These are phyloP conservation scores for Stegana nigrithorax DNA, from an alignment of 2,888 invertebrate species.

Conservation along the genomic window DNA sequence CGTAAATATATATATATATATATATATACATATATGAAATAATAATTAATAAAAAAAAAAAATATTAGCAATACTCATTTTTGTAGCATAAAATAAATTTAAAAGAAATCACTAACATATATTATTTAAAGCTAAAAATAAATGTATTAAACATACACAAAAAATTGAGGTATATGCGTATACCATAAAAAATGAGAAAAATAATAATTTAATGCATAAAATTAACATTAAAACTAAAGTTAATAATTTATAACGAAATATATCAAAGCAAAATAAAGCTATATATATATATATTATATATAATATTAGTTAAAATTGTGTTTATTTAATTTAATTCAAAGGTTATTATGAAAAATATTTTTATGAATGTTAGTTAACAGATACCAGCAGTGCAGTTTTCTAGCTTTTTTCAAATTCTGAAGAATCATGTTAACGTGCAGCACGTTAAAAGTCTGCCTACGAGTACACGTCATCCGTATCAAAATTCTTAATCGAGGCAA, in stretches of 20 bases:
- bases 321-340: too few relatives aligned
- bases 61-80: constrained; percentile 8
- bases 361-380: too few relatives aligned
- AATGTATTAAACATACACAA: background rate
- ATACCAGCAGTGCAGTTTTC: too few relatives aligned
- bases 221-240: background rate
- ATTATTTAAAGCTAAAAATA: background rate
- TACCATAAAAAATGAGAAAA: background rate
- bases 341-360: too few relatives aligned
- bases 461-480: too few relatives aligned
- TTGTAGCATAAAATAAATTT: background rate
- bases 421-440: too few relatives aligned
- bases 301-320: background rate
- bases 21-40: too few relatives aligned
- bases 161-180: too few relatives aligned
- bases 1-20: background rate
- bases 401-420: too few relatives aligned
- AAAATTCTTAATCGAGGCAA: too few relatives aligned
- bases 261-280: background rate
- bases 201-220: background rate
- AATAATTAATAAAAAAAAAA: background rate
- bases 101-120: background rate
- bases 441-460: too few relatives aligned
- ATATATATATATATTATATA: background rate
- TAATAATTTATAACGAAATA: background rate